phyloP scores from a whole-genome alignment of 2,113 vertebrate genomes.

The human (Homo sapiens) region DNA sequence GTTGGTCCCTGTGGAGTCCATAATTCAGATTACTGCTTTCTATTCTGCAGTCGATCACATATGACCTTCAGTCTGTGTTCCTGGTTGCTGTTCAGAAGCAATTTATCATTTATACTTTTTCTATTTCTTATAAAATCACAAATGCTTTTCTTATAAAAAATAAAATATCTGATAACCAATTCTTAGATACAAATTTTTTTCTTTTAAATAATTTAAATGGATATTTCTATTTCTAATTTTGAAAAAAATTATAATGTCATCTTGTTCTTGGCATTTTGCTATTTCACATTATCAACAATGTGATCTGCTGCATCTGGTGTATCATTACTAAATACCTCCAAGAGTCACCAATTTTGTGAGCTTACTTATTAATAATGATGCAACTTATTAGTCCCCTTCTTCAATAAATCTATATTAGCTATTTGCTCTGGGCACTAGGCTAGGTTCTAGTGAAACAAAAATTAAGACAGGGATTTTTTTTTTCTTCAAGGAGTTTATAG shows the following conservation, averaged over 20 bases:
- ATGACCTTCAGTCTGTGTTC: background rate
- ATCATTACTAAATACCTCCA: background rate
- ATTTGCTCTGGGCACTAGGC: background rate
- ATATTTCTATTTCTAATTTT: constrained; percentile 1
- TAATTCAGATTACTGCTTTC: background rate
- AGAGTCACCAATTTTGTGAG: background rate
- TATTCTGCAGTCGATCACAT: background rate
- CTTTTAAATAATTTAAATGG: constrained; percentile 10
- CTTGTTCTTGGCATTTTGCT: constrained; percentile 13
- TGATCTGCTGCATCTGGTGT: background rate
- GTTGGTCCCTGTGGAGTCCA: background rate
- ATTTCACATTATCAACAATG: background rate
- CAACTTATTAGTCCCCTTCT: background rate
- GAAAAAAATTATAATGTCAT: background rate
- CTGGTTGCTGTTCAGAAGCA: background rate
- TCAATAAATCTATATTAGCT: background rate
- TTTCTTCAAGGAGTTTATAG: background rate
- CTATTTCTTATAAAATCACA: background rate
- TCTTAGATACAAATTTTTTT: constrained; percentile 5
- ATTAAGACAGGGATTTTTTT: background rate
- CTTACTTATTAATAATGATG: background rate
- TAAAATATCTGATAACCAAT: background rate
- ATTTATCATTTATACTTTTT: background rate
- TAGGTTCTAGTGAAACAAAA: background rate
- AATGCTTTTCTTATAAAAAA: background rate